Evolutionary conservation across 92 coral and sea anemone species (phyloP).

Genomic region (Muricea muricata): DNA sequence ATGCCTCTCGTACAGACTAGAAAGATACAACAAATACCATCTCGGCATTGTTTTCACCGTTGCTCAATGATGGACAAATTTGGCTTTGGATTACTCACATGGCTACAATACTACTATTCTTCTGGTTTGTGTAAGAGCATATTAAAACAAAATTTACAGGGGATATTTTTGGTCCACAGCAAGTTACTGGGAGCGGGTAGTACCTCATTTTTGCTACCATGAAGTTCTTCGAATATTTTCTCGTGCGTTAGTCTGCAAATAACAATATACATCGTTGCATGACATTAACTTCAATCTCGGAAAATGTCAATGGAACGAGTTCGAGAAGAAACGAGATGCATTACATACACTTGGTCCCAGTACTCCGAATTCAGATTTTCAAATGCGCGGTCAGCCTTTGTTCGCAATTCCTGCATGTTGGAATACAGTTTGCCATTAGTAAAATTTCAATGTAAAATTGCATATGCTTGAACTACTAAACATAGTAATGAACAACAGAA

Average conservation of each 20-base stretch:
- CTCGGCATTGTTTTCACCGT: no score
- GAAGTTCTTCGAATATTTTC: constrained; percentile 88
- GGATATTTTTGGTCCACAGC: not conserved
- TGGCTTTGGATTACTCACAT: no score
- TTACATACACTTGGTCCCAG: constrained; percentile 92
- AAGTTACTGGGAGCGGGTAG: not conserved
- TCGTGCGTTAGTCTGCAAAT: constrained; percentile 89
- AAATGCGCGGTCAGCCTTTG: constrained; percentile 74
- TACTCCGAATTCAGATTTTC: constrained; percentile 81
- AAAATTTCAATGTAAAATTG: not conserved
- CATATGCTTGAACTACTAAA: no score
- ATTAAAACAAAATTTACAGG: no score
- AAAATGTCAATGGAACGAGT: no score
- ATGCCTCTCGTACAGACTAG: constrained; percentile 73
- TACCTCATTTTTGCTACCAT: constrained; percentile 89
- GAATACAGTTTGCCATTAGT: not conserved
- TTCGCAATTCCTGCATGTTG: constrained; percentile 83
- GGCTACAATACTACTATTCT: no score
- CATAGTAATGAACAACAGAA: no score
- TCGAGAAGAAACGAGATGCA: not conserved
- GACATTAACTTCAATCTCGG: not conserved
- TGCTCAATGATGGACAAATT: no score
- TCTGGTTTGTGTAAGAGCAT: no score
- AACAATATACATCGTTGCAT: not conserved
- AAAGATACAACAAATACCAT: not conserved